Evolutionary conservation across 2,888 invertebrate species (phyloP), one percentile per base, ranked within the genome.

Genomic region (Pyrochroa serraticornis): DNA sequence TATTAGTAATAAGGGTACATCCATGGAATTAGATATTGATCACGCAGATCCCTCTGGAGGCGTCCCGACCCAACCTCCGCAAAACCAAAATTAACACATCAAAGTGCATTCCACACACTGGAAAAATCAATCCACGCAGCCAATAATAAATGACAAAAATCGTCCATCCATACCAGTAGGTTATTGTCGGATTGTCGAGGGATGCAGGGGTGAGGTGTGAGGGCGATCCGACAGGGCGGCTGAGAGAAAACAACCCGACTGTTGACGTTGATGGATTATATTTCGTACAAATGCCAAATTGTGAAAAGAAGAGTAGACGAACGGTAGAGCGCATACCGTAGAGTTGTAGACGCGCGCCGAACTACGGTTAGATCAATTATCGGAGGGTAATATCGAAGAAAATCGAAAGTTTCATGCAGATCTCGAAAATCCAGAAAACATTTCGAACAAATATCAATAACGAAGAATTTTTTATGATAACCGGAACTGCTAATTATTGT

Each of bases 271-370:
- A 81, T 80, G 79, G 78, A 81, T 81, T 75, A 75, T 78, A 78
- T 80, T 80, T 74, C 80, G 80, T 80, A 80, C 80, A 80, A 81
- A 81, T 80, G 80, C 80, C 80, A 80, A 80, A 80, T 80, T 80
- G 80, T 80, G 80, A 80, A 80, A 79, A 79, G 79, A 79, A 77
- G 75, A 77, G 79, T 77, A 77, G 78, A 77, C 73, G 76, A 77
- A 75, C 75, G 75, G 71, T 71, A 67, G 62, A 70, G 68, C 71
- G 73, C 73, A 76, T 75, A 75, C 75, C 76, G 72, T 73, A 67
- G 72, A 70, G 73, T 74, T 74, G 74, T 74, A 74, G 72, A 73
- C 72, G 70, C 69, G 70, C 69, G 68, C 71, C 72, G 71, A 69
- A 71, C 72, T 69, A 70, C 70, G 72, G 73, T 68, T 64, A 70